phyloP scores from a whole-genome alignment of 2,113 vertebrate species.

The Butorides virescens region DNA sequence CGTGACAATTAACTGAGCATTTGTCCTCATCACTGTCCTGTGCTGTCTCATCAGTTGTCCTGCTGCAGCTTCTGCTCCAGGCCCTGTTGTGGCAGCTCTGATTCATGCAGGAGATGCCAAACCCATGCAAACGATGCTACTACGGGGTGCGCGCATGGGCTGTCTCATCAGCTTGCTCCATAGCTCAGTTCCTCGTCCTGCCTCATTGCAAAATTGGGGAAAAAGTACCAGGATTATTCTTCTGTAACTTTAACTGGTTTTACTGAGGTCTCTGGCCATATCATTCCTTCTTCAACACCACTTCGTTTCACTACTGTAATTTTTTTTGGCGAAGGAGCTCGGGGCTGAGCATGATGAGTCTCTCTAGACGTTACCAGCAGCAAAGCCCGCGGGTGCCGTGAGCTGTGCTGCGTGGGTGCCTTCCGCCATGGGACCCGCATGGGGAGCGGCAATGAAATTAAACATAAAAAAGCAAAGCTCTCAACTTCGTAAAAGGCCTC shows the following conservation, averaged over 20 bases:
- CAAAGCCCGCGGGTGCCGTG: accelerated
- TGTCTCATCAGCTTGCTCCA: background rate
- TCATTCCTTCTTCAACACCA: accelerated
- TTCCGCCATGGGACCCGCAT: accelerated
- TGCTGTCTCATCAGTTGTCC: background rate
- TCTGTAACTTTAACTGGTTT: accelerated
- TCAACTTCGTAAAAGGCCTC: accelerated
- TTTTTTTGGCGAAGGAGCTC: accelerated
- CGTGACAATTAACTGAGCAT: accelerated
- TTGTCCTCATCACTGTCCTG: background rate
- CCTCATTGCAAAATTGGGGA: accelerated
- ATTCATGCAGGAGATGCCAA: background rate
- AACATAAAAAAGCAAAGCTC: background rate
- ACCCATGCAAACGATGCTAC: accelerated
- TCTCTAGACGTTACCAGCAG: too few relatives aligned
- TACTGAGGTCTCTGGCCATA: accelerated
- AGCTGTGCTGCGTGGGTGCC: background rate
- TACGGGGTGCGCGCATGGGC: accelerated
- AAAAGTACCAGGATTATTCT: background rate
- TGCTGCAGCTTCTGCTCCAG: background rate
- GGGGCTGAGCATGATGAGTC: accelerated
- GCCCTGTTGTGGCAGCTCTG: background rate
- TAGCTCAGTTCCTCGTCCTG: background rate
- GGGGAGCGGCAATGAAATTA: background rate
- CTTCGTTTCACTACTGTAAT: accelerated